These are phyloP conservation scores for Pachliopta kotzebuea DNA, from an alignment of 2,888 invertebrate genomes.

Conservation along the genomic window DNA sequence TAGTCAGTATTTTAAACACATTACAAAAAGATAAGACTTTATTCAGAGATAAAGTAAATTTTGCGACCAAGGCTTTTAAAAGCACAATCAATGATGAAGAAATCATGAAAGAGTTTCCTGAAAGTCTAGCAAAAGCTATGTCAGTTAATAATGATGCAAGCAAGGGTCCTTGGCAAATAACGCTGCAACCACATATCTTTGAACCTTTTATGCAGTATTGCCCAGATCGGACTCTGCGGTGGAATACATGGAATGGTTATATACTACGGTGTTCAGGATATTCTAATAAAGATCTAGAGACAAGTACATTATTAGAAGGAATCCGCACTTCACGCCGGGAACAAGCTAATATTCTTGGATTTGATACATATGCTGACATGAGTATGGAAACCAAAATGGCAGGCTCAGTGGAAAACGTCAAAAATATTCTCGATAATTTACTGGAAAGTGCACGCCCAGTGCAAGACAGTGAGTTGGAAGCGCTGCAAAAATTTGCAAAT, in stretches of 20 bases:
- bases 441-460: slow-evolving; percentile 85
- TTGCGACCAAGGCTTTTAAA: slow-evolving; percentile 83
- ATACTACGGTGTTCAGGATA: slow-evolving; percentile 85
- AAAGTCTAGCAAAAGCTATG: slow-evolving; percentile 83
- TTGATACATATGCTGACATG: slow-evolving; percentile 89
- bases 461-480: slow-evolving; percentile 87
- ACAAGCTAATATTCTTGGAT: slow-evolving; percentile 89
- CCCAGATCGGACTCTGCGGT: slow-evolving; percentile 87
- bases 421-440: slow-evolving; percentile 84
- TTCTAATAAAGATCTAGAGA: slow-evolving; percentile 83
- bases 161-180: slow-evolving; percentile 92
- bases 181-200: slow-evolving; percentile 86
- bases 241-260: slow-evolving; percentile 92
- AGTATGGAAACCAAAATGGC: slow-evolving; percentile 98
- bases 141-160: slow-evolving; percentile 82
- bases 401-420: slow-evolving; percentile 87
- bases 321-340: slow-evolving; percentile 85
- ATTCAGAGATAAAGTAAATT: slow-evolving; percentile 85
- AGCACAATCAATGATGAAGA: slow-evolving; percentile 84
- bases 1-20: slow-evolving; percentile 71
- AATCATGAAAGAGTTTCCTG: slow-evolving; percentile 87
- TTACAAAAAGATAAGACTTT: slow-evolving; percentile 78
- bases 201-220: slow-evolving; percentile 92
- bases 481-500: slow-evolving; percentile 86
- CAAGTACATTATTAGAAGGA: slow-evolving; percentile 88